Percentiles rank a stretch among this genome's conserved stretches.
These are phyloP conservation scores for Sesamia nonagrioides DNA, from an alignment of 1,140 invertebrate species.

Conservation along the genomic window DNA sequence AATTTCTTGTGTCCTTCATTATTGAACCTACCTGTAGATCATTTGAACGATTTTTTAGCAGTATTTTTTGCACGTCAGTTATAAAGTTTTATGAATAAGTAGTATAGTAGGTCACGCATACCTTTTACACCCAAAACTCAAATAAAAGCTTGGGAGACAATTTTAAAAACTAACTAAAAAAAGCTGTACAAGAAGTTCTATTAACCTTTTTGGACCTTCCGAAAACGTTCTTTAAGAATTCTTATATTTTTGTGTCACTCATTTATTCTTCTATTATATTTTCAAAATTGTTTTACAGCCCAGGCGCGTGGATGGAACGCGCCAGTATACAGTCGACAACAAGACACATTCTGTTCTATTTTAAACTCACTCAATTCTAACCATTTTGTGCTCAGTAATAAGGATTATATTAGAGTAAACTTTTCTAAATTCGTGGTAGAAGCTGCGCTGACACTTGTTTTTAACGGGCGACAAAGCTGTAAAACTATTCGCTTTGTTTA, in stretches of 20 bases:
- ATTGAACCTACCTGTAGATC: not conserved
- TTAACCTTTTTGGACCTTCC: slow-evolving; percentile 67
- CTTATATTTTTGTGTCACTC: slow-evolving; percentile 67
- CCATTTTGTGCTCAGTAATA: not conserved
- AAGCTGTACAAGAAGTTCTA: slow-evolving; percentile 52
- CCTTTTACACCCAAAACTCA: slow-evolving; percentile 4
- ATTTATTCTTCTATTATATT: slow-evolving; percentile 69
- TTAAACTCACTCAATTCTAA: not conserved
- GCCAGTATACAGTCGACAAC: slow-evolving; percentile 52
- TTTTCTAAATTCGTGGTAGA: not conserved
- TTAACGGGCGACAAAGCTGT: slow-evolving; percentile 44
- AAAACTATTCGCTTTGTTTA: slow-evolving; percentile 54
- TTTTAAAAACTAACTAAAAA: slow-evolving; percentile 41
- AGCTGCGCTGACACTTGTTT: not conserved
- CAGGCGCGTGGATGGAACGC: slow-evolving; percentile 76
- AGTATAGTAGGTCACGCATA: not conserved
- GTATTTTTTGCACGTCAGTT: not conserved
- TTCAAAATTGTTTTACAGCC: slow-evolving; percentile 73
- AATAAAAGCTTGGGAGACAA: slow-evolving; percentile 17
- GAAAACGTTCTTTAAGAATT: slow-evolving; percentile 78
- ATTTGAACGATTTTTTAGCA: not conserved
- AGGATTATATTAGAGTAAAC: not conserved
- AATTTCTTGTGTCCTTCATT: too few relatives aligned
- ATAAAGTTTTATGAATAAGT: slow-evolving; percentile 17
- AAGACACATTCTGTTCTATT: too few relatives aligned